Evolutionary conservation across 2,113 vertebrate genomes (phyloP).

Genomic region (Spilogale gracilis): DNA sequence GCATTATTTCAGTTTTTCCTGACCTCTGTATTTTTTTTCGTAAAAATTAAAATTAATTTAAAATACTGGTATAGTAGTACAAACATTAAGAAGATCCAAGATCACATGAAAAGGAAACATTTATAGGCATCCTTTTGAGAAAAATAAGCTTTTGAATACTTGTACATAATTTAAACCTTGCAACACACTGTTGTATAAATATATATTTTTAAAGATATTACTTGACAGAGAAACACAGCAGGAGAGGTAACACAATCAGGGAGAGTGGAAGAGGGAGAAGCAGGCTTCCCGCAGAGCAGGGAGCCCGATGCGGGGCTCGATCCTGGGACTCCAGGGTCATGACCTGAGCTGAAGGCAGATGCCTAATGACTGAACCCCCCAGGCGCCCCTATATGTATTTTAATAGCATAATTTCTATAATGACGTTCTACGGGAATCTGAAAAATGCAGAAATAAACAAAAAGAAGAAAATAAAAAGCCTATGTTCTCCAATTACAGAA

Average conservation of each 20-base stretch:
- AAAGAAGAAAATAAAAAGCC: not conserved
- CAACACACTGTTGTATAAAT: not conserved
- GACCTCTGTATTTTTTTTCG: not conserved
- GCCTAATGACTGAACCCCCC: no score
- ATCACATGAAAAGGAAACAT: not conserved
- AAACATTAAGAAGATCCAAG: not conserved
- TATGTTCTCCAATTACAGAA: not conserved
- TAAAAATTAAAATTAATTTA: not conserved
- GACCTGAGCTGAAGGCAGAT: no score
- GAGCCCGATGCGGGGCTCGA: no score
- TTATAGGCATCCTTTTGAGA: not conserved
- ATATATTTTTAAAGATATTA: no score
- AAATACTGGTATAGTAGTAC: not conserved
- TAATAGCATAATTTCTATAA: not conserved
- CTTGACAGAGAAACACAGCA: no score
- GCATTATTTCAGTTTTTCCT: not conserved
- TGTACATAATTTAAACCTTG: not conserved
- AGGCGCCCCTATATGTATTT: not conserved
- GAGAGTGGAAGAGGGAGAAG: no score
- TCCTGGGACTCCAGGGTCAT: no score
- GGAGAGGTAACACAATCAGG: no score
- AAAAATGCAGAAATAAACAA: not conserved
- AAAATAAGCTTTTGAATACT: not conserved
- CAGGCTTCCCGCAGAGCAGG: no score
- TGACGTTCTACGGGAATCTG: not conserved